Evolutionary conservation across 2,113 vertebrate species (phyloP).

Genomic region (Oryctolagus cuniculus): DNA sequence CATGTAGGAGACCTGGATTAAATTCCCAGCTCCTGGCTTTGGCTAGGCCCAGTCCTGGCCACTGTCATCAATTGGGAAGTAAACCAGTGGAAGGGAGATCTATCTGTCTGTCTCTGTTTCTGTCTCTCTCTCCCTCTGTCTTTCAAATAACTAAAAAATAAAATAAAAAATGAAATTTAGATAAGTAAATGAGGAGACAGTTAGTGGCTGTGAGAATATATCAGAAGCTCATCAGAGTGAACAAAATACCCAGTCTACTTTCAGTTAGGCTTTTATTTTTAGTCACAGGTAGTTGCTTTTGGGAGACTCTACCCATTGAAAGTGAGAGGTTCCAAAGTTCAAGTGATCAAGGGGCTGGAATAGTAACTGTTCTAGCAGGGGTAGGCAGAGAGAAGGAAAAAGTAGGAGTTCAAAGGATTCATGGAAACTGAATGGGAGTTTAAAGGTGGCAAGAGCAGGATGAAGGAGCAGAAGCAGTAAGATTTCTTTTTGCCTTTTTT

Average conservation of each 20-base stretch:
- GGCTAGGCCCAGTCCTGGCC: too few species aligned
- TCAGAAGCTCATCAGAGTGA: neutral
- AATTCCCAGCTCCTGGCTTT: too few species aligned
- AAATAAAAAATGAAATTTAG: neutral
- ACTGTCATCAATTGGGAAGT: too few species aligned
- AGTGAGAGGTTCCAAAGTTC: neutral
- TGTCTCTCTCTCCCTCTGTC: too few species aligned
- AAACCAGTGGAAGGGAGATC: too few species aligned
- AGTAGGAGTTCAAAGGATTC: neutral
- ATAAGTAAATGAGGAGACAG: neutral
- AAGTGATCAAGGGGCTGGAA: neutral
- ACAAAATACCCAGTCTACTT: neutral
- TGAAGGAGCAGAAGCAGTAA: neutral
- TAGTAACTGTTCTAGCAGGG: neutral
- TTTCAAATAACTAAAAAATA: too few species aligned
- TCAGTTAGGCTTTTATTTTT: neutral
- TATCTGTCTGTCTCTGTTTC: too few species aligned
- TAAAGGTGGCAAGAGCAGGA: neutral
- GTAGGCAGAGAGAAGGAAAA: neutral
- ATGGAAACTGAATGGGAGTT: too few species aligned
- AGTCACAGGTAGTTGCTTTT: neutral
- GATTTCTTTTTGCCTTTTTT: too few species aligned
- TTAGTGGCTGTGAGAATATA: neutral
- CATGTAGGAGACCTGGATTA: too few species aligned
- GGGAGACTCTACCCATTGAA: neutral